Conservation (phyloP, 2,797 vertebrate species). For the Brachymystax lenok region DNA sequence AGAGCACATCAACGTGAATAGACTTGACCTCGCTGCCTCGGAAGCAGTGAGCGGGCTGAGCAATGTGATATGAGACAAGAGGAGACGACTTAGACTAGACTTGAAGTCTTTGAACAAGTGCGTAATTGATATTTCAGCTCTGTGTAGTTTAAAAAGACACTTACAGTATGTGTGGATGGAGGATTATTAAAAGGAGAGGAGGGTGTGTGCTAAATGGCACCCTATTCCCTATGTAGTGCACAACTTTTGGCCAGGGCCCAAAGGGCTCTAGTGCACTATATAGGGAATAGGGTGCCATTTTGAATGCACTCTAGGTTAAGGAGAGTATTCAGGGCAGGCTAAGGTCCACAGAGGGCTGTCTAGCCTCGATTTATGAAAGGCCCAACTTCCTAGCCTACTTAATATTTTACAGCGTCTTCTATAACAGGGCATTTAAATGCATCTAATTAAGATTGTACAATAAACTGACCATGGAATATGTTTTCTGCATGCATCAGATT, state of each 20-base stretch:
- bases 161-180: background rate
- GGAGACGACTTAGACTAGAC: background rate
- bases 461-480: conserved; percentile 36
- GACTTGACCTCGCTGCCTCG: background rate
- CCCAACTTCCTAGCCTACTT: conserved; percentile 53
- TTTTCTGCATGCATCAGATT: conserved; percentile 26
- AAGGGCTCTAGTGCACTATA: background rate
- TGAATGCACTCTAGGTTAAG: background rate
- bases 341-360: conserved; percentile 18
- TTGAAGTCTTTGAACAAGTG: background rate
- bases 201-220: background rate
- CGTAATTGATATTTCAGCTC: background rate
- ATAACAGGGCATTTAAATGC: conserved; percentile 36
- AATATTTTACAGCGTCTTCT: conserved; percentile 62
- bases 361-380: conserved; percentile 64
- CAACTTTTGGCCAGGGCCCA: background rate
- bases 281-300: background rate
- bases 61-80: background rate
- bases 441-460: conserved; percentile 17
- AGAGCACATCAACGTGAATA: background rate
- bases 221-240: background rate
- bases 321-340: background rate
- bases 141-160: background rate
- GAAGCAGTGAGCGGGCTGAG: background rate
- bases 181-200: background rate